Evolutionary conservation across 2,113 vertebrate species (phyloP).

Genomic region (Misgurnus mizolepis): DNA sequence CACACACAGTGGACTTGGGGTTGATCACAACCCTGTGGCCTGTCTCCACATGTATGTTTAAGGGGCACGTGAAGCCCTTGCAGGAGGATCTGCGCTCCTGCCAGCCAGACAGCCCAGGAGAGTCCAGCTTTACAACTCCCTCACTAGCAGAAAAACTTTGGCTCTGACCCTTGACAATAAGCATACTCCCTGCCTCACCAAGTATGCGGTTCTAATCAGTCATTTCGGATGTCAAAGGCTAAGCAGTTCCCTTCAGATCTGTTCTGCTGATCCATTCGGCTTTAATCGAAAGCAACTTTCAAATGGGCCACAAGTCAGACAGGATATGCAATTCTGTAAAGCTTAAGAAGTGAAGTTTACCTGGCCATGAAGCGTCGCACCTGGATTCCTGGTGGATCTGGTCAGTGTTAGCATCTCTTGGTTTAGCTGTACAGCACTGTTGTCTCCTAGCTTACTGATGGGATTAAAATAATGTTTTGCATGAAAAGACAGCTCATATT

Average conservation of each 20-base stretch:
- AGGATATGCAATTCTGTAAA: too few relatives aligned
- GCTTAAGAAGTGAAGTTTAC: neutral
- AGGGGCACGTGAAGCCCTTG: neutral
- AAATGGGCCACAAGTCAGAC: neutral
- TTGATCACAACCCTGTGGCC: conserved; percentile 21
- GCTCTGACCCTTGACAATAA: conserved; percentile 29
- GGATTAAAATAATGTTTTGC: too few relatives aligned
- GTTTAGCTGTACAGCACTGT: too few relatives aligned
- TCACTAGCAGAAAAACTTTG: conserved; percentile 45
- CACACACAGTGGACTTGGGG: neutral
- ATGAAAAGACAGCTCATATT: neutral
- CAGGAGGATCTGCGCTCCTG: neutral
- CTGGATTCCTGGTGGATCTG: neutral
- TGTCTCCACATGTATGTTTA: neutral
- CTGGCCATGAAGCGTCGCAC: neutral
- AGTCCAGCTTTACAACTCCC: conserved; percentile 39
- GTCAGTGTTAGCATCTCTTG: too few relatives aligned
- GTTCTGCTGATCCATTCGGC: neutral
- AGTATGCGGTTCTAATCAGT: conserved; percentile 35
- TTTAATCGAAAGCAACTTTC: neutral
- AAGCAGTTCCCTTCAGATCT: conserved; percentile 16
- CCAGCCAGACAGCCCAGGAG: conserved; percentile 32
- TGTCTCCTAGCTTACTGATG: too few relatives aligned
- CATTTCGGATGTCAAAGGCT: conserved; percentile 30
- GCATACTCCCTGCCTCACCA: conserved; percentile 48